phyloP scores from a whole-genome alignment of 2,888 invertebrate species.

The Lasioglossum lativentre region DNA sequence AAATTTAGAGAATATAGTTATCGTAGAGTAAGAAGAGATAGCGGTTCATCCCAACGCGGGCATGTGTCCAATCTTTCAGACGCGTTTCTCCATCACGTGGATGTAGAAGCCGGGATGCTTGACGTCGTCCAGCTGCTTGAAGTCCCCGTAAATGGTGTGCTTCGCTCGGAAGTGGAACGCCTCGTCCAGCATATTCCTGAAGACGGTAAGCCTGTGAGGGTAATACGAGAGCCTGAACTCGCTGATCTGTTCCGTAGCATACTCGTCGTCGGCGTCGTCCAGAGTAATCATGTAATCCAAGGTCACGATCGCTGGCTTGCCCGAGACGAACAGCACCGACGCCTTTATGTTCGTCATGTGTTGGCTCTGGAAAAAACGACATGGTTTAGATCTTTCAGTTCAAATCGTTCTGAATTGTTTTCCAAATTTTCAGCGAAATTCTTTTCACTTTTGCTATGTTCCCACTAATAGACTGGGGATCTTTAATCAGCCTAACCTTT shows the following conservation, averaged over 20 bases:
- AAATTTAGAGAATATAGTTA: neutral
- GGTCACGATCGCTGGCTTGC: constrained; percentile 91
- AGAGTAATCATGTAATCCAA: constrained; percentile 91
- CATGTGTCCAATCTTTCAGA: constrained; percentile 12
- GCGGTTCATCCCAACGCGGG: neutral
- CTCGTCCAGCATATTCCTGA: constrained; percentile 89
- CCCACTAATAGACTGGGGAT: too few relatives aligned
- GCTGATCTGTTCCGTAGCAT: constrained; percentile 85
- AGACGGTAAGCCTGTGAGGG: constrained; percentile 91
- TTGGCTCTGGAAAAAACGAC: constrained; percentile 87
- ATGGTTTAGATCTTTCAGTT: neutral
- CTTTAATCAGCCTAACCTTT: too few relatives aligned
- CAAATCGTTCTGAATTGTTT: neutral
- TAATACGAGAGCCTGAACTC: constrained; percentile 95
- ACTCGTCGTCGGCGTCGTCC: constrained; percentile 78
- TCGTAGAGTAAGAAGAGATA: neutral
- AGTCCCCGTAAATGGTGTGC: constrained; percentile 93
- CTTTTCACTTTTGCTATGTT: too few relatives aligned
- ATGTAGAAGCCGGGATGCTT: constrained; percentile 93
- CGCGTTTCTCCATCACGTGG: constrained; percentile 90
- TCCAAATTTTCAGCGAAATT: neutral
- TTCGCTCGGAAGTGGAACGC: constrained; percentile 88
- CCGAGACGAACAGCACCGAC: constrained; percentile 92
- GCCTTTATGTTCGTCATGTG: constrained; percentile 94
- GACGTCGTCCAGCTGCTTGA: constrained; percentile 89